A percentile compares a stretch with the other conserved stretches of the same genome.
These are phyloP conservation scores for Tenthredo mesomela DNA, from an alignment of 2,888 invertebrate species.

Conservation along the genomic window DNA sequence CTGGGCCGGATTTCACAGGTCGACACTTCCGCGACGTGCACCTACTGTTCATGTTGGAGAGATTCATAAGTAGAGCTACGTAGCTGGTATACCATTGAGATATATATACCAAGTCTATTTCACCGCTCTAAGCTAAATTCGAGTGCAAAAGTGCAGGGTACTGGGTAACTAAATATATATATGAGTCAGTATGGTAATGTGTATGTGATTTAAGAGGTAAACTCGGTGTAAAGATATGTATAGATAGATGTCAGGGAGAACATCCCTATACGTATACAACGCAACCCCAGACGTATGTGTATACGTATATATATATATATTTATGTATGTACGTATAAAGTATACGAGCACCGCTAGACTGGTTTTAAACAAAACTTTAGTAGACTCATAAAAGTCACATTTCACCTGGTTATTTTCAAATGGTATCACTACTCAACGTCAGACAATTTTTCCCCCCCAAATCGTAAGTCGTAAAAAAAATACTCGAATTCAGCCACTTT, in stretches of 20 bases:
- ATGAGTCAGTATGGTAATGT: background rate
- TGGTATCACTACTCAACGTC: constrained; percentile 17
- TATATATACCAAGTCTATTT: background rate
- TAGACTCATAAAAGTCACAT: constrained; percentile 27
- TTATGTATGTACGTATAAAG: background rate
- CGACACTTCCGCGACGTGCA: background rate
- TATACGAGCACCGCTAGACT: background rate
- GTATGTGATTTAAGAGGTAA: background rate
- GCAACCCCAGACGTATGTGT: background rate
- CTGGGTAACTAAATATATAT: background rate
- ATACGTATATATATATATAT: background rate
- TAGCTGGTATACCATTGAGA: background rate
- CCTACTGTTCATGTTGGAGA: background rate
- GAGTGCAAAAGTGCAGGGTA: background rate
- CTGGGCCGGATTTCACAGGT: constrained; percentile 23
- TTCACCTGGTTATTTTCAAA: constrained; percentile 31
- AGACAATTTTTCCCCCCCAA: background rate
- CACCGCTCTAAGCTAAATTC: background rate
- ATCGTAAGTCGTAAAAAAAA: constrained; percentile 14
- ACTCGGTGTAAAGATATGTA: background rate
- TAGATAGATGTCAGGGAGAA: background rate
- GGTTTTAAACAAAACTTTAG: constrained; percentile 29
- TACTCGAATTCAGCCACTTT: background rate
- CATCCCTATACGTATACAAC: background rate
- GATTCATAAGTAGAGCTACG: background rate